Conservation (phyloP, 2,888 invertebrate genomes). For the Melanchra persicariae region DNA sequence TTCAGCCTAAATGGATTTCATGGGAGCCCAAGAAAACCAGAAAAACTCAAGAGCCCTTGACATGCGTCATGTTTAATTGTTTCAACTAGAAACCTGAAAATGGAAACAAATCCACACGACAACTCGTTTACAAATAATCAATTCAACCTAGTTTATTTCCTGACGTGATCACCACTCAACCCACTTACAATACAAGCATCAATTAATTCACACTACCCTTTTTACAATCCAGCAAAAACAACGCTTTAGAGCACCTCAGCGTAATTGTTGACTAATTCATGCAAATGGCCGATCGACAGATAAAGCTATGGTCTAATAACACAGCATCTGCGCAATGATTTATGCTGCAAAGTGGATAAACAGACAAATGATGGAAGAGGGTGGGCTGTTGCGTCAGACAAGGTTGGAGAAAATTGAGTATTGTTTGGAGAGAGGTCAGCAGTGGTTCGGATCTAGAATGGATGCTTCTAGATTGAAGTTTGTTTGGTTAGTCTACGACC, state of each 20-base stretch:
- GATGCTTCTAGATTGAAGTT: slow-evolving; percentile 14
- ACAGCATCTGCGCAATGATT: slow-evolving; percentile 40
- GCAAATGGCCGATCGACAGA: slow-evolving; percentile 62
- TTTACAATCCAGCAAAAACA: slow-evolving; percentile 54
- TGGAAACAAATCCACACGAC: neutral
- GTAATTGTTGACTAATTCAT: slow-evolving; percentile 63
- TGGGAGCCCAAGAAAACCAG: no score
- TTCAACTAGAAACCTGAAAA: no score
- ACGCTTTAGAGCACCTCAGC: slow-evolving; percentile 40
- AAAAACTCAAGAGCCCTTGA: no score
- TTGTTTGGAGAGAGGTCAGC: slow-evolving; percentile 43
- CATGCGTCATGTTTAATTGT: no score
- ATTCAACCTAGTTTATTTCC: slow-evolving; percentile 20
- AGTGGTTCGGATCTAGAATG: slow-evolving; percentile 6
- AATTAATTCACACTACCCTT: slow-evolving; percentile 56
- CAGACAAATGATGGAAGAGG: slow-evolving; percentile 43
- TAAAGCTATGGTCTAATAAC: slow-evolving; percentile 52
- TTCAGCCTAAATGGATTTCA: no score
- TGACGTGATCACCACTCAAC: slow-evolving; percentile 36
- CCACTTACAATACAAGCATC: slow-evolving; percentile 32
- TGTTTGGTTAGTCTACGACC: neutral
- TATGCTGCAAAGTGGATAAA: neutral
- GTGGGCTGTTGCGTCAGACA: slow-evolving; percentile 58
- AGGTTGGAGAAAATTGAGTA: slow-evolving; percentile 45
- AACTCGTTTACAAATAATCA: neutral